Conservation (phyloP, 2,113 vertebrate genomes). For the Percina caprodes region DNA sequence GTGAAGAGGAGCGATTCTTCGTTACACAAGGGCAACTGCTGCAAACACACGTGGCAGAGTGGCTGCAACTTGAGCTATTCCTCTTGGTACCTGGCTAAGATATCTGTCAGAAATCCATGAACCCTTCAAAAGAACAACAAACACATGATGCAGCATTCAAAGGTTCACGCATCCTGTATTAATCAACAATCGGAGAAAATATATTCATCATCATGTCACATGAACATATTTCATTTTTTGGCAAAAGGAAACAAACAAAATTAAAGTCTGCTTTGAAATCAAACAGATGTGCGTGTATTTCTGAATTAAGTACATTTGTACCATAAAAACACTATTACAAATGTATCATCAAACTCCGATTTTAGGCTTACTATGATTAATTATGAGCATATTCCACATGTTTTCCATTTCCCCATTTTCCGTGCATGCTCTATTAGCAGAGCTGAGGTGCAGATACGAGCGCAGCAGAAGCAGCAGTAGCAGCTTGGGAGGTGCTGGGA, state of each 20-base stretch:
- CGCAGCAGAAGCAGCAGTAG: conserved; percentile 54
- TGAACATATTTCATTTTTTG: conserved; percentile 22
- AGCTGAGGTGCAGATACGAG: conserved; percentile 65
- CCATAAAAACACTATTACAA: conserved; percentile 49
- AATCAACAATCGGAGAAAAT: conserved; percentile 52
- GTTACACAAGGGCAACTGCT: conserved; percentile 8
- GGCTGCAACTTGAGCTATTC: conserved; percentile 61
- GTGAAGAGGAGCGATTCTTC: conserved; percentile 51
- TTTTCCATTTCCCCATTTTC: conserved; percentile 45
- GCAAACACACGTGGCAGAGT: conserved; percentile 48
- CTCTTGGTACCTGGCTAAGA: conserved; percentile 56
- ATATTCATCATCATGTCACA: conserved; percentile 34
- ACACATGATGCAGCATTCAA: conserved; percentile 46
- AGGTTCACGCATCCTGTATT: conserved; percentile 31
- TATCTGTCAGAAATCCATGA: conserved; percentile 42
- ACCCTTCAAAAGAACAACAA: conserved; percentile 62
- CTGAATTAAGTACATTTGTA: background rate
- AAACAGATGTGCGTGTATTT: conserved; percentile 29
- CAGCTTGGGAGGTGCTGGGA: conserved; percentile 63
- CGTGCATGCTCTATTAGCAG: conserved; percentile 65
- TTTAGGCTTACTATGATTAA: conserved; percentile 57
- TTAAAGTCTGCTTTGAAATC: conserved; percentile 35
- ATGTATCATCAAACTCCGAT: conserved; percentile 58
- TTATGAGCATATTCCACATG: conserved; percentile 60
- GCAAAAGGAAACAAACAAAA: conserved; percentile 42